A percentile compares a stretch with the other conserved stretches of the same genome.
Evolutionary conservation across 2,888 invertebrate species (phyloP).

Genomic region (Ernsta delagoae): DNA sequence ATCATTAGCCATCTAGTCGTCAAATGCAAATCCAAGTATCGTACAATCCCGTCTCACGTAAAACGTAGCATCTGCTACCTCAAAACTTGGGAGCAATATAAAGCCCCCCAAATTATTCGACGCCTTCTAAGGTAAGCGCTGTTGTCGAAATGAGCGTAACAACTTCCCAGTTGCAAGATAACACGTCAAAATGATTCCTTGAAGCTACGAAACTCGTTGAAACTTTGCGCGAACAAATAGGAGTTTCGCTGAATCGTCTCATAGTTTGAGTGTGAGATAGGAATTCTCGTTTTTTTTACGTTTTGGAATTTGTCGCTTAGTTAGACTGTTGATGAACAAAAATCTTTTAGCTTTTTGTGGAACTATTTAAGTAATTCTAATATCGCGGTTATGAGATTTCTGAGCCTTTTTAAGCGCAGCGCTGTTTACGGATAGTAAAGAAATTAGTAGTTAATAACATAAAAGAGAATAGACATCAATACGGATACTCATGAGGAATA

Average conservation of each 20-base stretch:
- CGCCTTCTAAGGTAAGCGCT: conserved; percentile 29
- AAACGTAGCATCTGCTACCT: conserved; percentile 22
- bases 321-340: no score
- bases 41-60: conserved; percentile 7
- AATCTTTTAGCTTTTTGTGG: no score
- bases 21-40: conserved; percentile 19
- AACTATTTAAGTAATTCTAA: no score
- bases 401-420: no score
- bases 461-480: no score
- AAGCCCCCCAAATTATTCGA: conserved; percentile 18
- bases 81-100: conserved; percentile 24
- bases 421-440: no score
- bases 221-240: conserved; percentile 33
- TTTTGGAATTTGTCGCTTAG: no score
- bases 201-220: conserved; percentile 37
- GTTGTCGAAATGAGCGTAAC: conserved; percentile 35
- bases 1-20: conserved; percentile 18
- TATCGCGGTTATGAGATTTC: no score
- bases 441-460: no score
- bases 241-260: conserved; percentile 20
- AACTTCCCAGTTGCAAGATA: conserved; percentile 32
- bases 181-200: conserved; percentile 35
- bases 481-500: no score
- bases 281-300: no score
- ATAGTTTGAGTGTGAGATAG: neutral